Evolutionary conservation across 92 coral and sea anemone species (phyloP), one percentile per base, ranked within the genome.

Genomic region (Isaurus tuberculatus): DNA sequence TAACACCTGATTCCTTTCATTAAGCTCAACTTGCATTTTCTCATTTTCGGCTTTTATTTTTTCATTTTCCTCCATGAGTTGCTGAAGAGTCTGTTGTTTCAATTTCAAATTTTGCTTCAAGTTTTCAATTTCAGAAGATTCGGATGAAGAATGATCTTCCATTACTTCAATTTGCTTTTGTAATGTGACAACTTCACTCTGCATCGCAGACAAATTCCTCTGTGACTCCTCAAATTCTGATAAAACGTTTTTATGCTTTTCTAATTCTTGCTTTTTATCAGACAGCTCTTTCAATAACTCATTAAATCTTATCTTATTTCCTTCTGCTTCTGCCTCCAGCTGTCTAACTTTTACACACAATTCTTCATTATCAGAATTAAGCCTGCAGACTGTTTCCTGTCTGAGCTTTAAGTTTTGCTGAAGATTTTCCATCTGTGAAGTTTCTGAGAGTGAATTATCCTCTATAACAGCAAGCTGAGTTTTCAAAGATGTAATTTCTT

Each of bases 371-470:
- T 96, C 99, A 34, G 74, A 69, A 75, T 92, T 90, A 34, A 96
- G 88, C 80, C 94, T 95, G 17, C 75, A 85, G 2, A 94, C 96
- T 14, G 94, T 88, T 55, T 92, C 75, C 72, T 90, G 97, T 81
- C 94, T 96, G 57, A 94, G 79, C 84, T 90, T 91, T 40, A 96
- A 85, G 66, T 92, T 94, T 85, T 94, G 96, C 79, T 75, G 91
- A 71, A 96, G 84, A 75, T 91, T 90, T 75, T 89, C 95, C 74
- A 94, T 91, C 85, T 89, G 92, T 3, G 98, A 91, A 23, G 92
- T 86, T 70, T 93, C 98, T 2, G 98, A 91, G 51, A 91, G 87
- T 7, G 98, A 93, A 67, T 91, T 93, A 60, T 93, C 98, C 79
- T 93, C 98, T 4, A 88, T 83, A 81, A 75, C 70, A 19, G 92